Conservation (phyloP, 2,888 invertebrate genomes). For the Philaethria dido region DNA sequence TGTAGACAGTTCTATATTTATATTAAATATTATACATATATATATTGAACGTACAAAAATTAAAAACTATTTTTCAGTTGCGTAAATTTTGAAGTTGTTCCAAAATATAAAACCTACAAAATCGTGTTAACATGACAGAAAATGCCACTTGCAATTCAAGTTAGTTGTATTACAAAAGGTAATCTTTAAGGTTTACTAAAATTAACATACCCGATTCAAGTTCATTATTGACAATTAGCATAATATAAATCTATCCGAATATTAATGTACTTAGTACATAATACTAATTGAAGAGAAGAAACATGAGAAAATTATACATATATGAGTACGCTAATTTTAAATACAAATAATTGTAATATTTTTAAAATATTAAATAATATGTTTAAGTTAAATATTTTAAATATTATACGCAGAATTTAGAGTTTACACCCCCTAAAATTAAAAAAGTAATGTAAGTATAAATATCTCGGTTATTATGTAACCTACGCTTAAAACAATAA, state of each 20-base stretch:
- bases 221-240: conserved; percentile 36
- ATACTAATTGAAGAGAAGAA: neutral
- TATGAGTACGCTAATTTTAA: no score
- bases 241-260: neutral
- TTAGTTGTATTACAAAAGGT: conserved; percentile 28
- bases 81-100: neutral
- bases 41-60: neutral
- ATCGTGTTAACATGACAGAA: conserved; percentile 7
- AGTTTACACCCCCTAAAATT: no score
- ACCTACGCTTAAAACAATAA: no score
- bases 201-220: conserved; percentile 44
- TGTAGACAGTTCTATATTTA: no score
- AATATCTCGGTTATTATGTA: no score
- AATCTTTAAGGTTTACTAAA: conserved; percentile 10
- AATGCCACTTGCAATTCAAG: conserved; percentile 34
- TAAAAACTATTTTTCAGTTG: neutral
- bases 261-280: neutral
- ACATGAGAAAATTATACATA: no score
- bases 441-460: no score
- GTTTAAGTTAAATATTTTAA: no score
- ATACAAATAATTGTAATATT: no score
- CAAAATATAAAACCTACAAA: neutral
- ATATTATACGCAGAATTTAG: no score
- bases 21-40: no score
- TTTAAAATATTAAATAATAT: no score